phyloP scores from a whole-genome alignment of 1,140 invertebrate species.

The Riptortus pedestris region DNA sequence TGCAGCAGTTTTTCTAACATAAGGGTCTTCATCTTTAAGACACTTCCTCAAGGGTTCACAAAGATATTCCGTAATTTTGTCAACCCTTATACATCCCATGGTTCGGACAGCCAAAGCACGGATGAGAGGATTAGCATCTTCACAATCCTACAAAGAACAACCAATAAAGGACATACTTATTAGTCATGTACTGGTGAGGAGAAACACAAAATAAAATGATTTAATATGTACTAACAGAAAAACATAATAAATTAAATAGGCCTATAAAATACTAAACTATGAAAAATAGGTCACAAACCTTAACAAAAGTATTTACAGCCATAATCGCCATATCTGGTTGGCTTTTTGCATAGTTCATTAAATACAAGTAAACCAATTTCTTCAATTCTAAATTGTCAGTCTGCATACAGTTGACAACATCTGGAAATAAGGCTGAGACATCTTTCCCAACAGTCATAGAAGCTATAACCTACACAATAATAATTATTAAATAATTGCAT shows the following conservation, averaged over 20 bases:
- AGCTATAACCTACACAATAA: slow-evolving; percentile 83
- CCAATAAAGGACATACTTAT: not conserved
- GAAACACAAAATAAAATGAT: not conserved
- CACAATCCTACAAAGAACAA: slow-evolving; percentile 72
- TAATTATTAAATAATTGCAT: too few species aligned
- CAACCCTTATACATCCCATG: slow-evolving; percentile 99
- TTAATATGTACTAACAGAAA: not conserved
- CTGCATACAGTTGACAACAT: slow-evolving; percentile 99
- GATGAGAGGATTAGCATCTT: slow-evolving; percentile 98
- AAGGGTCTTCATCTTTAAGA: slow-evolving; percentile 98
- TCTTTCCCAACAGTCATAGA: slow-evolving; percentile 99
- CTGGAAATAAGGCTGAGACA: slow-evolving; percentile 92
- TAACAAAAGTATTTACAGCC: slow-evolving; percentile 99
- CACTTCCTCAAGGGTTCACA: slow-evolving; percentile 98
- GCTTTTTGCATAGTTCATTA: slow-evolving; percentile 99
- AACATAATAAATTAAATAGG: not conserved
- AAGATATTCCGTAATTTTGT: slow-evolving; percentile 99
- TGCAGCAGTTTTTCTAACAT: slow-evolving; percentile 97
- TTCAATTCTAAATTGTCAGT: slow-evolving; percentile 99
- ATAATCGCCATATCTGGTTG: slow-evolving; percentile 99
- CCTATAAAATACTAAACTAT: not conserved
- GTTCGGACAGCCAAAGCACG: slow-evolving; percentile 95
- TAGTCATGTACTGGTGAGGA: not conserved
- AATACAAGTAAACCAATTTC: slow-evolving; percentile 96
- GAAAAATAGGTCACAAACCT: slow-evolving; percentile 52